A percentile compares a stretch with the other conserved stretches of the same genome.
Conservation (phyloP, 1,140 invertebrate species). For the Drosophila oshimai region DNA sequence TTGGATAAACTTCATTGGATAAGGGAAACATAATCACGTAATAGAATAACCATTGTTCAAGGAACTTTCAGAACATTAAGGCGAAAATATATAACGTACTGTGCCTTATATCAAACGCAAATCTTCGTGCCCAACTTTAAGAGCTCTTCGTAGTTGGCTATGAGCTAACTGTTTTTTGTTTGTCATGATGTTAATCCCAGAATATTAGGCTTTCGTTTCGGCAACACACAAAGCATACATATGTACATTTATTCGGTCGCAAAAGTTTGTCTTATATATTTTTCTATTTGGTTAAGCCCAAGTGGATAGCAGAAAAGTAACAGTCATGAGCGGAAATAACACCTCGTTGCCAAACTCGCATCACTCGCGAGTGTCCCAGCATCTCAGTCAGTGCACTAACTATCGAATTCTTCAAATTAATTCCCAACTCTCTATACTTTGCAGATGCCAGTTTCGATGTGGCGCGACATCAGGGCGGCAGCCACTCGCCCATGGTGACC, state of each 20-base stretch:
- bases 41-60: too few relatives aligned
- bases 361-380: background rate
- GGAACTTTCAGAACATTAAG: too few relatives aligned
- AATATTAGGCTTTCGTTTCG: conserved; percentile 11
- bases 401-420: background rate
- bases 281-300: conserved; percentile 5
- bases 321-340: conserved; percentile 3
- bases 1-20: background rate
- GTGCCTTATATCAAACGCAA: too few relatives aligned
- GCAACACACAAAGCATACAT: conserved; percentile 16
- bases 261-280: conserved; percentile 33
- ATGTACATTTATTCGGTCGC: background rate
- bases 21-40: too few relatives aligned
- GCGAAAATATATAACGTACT: too few relatives aligned
- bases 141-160: background rate
- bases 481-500: conserved; percentile 82
- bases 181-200: background rate
- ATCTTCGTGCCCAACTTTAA: too few relatives aligned
- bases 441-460: conserved; percentile 65
- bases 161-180: background rate
- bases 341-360: background rate
- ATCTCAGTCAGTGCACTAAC: conserved; percentile 9
- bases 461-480: conserved; percentile 45
- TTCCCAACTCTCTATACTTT: background rate
- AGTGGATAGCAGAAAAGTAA: background rate